A percentile compares a stretch with the other conserved stretches of the same genome.
phyloP scores from a whole-genome alignment of 1,140 invertebrate genomes.

The Philopotamus ludificatus region DNA sequence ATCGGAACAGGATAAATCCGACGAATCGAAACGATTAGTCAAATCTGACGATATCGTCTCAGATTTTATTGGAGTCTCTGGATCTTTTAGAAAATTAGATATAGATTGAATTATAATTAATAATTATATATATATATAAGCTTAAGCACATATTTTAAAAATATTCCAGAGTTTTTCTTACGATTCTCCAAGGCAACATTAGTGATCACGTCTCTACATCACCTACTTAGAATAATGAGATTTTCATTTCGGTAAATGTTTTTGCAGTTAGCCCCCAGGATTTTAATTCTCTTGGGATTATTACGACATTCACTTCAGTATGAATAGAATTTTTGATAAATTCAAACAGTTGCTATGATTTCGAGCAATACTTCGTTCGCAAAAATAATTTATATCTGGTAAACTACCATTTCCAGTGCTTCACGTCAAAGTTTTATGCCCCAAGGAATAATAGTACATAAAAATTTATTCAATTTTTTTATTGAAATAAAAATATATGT shows the following conservation, averaged over 20 bases:
- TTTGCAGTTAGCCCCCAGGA: background rate
- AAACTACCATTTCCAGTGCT: background rate
- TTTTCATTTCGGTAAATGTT: background rate
- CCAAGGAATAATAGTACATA: background rate
- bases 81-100: too few relatives aligned
- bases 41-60: too few relatives aligned
- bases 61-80: too few relatives aligned
- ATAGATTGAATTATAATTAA: too few relatives aligned
- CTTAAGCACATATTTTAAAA: too few relatives aligned
- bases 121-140: too few relatives aligned
- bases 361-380: background rate
- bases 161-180: too few relatives aligned
- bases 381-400: background rate
- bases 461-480: background rate
- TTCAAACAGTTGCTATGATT: background rate
- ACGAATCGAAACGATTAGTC: too few relatives aligned
- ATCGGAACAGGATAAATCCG: too few relatives aligned
- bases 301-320: background rate
- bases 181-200: too few relatives aligned
- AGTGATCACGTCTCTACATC: background rate
- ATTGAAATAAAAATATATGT: background rate
- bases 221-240: background rate
- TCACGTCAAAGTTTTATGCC: background rate
- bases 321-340: background rate
- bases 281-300: background rate